These are phyloP conservation scores for Aphrocallistes beatrix DNA, from an alignment of 37 sponge, comb jelly and placozoan genomes.

Conservation along the genomic window DNA sequence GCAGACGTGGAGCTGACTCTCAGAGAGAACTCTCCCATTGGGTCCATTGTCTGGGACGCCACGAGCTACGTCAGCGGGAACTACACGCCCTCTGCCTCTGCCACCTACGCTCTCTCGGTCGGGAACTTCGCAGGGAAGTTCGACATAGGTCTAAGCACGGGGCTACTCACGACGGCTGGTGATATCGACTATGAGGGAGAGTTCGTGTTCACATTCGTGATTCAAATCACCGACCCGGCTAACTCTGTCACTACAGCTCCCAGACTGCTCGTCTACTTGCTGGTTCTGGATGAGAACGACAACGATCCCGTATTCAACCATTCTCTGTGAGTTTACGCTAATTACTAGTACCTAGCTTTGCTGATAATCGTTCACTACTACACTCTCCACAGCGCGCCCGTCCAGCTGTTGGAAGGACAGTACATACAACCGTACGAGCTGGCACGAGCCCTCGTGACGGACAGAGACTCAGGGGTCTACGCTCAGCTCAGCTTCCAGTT, in stretches of 20 bases:
- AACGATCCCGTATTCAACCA: background rate
- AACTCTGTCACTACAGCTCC: background rate
- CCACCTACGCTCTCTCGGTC: background rate
- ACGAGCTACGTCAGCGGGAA: background rate
- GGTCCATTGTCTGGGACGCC: background rate
- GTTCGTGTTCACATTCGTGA: background rate
- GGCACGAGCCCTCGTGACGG: background rate
- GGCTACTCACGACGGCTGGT: background rate
- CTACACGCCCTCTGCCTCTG: background rate
- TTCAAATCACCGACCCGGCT: background rate
- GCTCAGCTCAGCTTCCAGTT: background rate
- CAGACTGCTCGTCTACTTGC: background rate
- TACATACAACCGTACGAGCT: background rate
- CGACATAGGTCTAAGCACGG: background rate
- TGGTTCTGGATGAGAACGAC: constrained; percentile 1
- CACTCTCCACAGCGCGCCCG: background rate
- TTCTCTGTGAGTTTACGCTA: background rate
- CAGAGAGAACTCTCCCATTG: background rate
- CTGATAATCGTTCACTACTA: background rate
- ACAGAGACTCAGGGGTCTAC: background rate
- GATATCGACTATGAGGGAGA: background rate
- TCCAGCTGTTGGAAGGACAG: background rate
- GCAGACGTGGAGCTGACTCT: background rate
- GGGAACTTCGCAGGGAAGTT: background rate
- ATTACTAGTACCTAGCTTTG: background rate